These are phyloP conservation scores for Pygmarrhopalites habei DNA, from an alignment of 1,140 invertebrate species.

Conservation along the genomic window DNA sequence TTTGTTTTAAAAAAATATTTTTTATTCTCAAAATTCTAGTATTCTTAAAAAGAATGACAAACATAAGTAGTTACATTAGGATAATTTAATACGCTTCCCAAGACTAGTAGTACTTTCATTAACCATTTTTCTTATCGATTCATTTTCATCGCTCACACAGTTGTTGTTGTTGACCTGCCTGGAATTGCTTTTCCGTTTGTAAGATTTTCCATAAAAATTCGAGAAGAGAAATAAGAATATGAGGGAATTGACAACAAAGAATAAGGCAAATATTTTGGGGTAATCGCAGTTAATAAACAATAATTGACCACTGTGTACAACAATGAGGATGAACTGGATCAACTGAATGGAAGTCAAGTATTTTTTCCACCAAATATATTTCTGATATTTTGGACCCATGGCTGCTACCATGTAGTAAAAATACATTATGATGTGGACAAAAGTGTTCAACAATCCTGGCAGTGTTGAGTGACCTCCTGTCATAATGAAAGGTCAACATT, in stretches of 20 bases:
- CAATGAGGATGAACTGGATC: slow-evolving; percentile 73
- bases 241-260: slow-evolving; percentile 14
- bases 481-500: too few relatives aligned
- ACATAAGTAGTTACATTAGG: too few relatives aligned
- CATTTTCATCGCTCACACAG: too few relatives aligned
- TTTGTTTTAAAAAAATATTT: too few relatives aligned
- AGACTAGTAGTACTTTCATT: too few relatives aligned
- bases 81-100: too few relatives aligned
- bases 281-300: slow-evolving; percentile 91
- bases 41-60: too few relatives aligned
- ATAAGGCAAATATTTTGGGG: slow-evolving; percentile 50
- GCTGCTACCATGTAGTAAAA: slow-evolving; percentile 85
- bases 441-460: slow-evolving; percentile 83
- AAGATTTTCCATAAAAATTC: slow-evolving; percentile 18
- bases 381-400: slow-evolving; percentile 73
- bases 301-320: too few relatives aligned
- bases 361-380: slow-evolving; percentile 87
- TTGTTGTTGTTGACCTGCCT: too few relatives aligned
- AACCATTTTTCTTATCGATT: too few relatives aligned
- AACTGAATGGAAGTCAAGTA: slow-evolving; percentile 84
- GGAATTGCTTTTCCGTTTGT: too few relatives aligned
- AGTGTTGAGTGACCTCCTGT: slow-evolving; percentile 82
- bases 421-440: slow-evolving; percentile 93
- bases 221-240: slow-evolving; percentile 19
- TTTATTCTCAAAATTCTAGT: too few relatives aligned